These are phyloP conservation scores for Bolborhynchus lineola DNA, from an alignment of 2,113 vertebrate species.

Conservation along the genomic window DNA sequence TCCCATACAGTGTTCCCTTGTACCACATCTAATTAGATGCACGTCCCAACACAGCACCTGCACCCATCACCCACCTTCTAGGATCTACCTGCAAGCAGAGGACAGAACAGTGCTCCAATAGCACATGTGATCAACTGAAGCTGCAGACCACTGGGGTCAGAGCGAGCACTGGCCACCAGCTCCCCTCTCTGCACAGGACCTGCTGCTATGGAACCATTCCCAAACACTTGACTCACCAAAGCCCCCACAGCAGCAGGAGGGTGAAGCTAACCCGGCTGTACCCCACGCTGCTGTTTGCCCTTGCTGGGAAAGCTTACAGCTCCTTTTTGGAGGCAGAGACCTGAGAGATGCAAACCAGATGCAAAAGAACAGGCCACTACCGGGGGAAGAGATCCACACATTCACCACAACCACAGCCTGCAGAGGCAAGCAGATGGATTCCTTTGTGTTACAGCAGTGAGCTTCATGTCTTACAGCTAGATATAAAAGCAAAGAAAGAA, in stretches of 20 bases:
- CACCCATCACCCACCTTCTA: neutral
- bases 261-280: neutral
- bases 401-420: neutral
- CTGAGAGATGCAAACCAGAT: neutral
- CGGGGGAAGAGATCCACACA: neutral
- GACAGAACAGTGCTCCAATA: neutral
- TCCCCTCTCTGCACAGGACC: neutral
- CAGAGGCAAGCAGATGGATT: neutral
- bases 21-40: neutral
- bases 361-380: neutral
- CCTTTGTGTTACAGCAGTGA: neutral
- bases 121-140: neutral
- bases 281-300: neutral
- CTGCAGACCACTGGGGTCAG: neutral
- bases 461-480: neutral
- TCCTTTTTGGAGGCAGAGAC: neutral
- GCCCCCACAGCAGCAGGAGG: neutral
- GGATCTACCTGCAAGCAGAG: neutral
- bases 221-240: neutral
- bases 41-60: neutral
- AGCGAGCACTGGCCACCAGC: neutral
- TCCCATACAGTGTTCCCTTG: neutral
- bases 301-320: neutral
- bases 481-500: neutral
- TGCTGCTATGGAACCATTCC: neutral